Evolutionary conservation across 2,797 vertebrate genomes (phyloP).

Genomic region (Propithecus perrieri): DNA sequence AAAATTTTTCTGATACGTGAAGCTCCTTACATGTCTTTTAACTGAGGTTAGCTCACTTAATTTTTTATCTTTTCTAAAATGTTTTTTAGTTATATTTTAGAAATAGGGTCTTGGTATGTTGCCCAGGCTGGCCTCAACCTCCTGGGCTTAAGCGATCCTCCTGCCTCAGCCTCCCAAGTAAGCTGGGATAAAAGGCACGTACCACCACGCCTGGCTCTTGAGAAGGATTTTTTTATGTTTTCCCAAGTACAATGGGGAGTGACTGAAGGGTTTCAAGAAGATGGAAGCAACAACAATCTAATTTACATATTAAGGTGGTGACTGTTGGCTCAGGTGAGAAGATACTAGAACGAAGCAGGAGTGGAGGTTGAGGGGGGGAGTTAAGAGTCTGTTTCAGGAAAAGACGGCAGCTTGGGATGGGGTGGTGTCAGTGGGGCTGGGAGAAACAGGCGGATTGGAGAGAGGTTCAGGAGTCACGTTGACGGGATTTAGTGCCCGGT

Average conservation of each 20-base stretch:
- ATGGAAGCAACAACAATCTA: not conserved
- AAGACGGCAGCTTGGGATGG: not conserved
- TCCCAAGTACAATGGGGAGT: not conserved
- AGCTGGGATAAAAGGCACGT: not conserved
- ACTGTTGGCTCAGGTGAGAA: not conserved
- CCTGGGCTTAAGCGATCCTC: not conserved
- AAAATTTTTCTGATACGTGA: not conserved
- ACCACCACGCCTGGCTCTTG: not conserved
- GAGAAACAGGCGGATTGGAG: not conserved
- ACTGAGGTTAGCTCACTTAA: not conserved
- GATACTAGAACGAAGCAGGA: not conserved
- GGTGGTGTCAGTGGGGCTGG: no score
- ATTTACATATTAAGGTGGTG: not conserved
- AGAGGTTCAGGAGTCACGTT: not conserved
- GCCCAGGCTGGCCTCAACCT: not conserved
- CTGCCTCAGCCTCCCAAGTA: not conserved
- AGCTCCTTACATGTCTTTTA: not conserved
- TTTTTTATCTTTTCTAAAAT: not conserved
- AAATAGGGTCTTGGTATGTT: not conserved
- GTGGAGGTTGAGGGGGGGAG: accelerated
- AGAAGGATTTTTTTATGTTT: not conserved
- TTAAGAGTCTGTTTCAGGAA: not conserved
- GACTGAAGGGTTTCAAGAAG: not conserved
- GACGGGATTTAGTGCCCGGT: not conserved
- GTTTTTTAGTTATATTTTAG: not conserved